Conservation (phyloP, 2,888 invertebrate species). For the Caenorhabditis japonica region DNA sequence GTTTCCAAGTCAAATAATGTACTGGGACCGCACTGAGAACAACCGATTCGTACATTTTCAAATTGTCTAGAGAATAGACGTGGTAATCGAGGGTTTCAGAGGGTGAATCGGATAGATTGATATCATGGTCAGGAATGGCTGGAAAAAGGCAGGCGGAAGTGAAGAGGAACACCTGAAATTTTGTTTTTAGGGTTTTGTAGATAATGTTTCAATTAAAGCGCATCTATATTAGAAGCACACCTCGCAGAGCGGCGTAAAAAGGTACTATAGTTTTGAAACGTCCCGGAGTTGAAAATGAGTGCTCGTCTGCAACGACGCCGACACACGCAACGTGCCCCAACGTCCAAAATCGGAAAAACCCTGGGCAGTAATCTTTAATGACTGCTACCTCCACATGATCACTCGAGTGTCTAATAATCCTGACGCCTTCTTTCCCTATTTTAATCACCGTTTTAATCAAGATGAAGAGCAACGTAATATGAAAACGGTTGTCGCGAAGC, state of each 20-base stretch:
- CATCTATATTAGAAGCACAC: too few species aligned
- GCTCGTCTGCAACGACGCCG: too few species aligned
- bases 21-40: constrained; percentile 34
- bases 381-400: too few species aligned
- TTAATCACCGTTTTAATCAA: constrained; percentile 27
- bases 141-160: constrained; percentile 27
- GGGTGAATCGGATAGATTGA: neutral
- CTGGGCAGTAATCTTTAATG: too few species aligned
- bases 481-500: constrained; percentile 31
- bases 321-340: too few species aligned
- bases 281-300: too few species aligned
- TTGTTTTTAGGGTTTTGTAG: neutral
- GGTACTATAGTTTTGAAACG: too few species aligned
- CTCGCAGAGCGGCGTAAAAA: too few species aligned
- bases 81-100: neutral
- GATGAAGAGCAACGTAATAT: constrained; percentile 35
- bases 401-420: neutral
- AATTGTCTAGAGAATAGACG: constrained; percentile 26
- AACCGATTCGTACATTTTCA: constrained; percentile 37
- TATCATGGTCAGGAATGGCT: constrained; percentile 9
- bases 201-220: too few species aligned
- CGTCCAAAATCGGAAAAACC: too few species aligned
- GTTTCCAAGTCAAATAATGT: constrained; percentile 39
- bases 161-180: constrained; percentile 29
- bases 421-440: neutral